phyloP scores from a whole-genome alignment of 2,113 vertebrate genomes.

The Apodemus sylvaticus region DNA sequence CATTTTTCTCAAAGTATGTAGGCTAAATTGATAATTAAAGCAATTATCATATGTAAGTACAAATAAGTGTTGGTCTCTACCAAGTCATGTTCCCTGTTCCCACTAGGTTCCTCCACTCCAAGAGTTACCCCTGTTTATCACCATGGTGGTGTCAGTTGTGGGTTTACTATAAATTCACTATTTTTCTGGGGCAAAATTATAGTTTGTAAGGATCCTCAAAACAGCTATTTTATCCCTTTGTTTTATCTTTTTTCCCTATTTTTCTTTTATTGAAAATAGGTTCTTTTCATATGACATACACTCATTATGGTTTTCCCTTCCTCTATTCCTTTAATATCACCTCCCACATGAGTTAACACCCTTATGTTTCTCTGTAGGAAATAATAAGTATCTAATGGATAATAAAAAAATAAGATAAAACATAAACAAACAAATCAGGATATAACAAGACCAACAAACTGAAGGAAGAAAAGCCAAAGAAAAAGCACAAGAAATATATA shows the following conservation, averaged over 20 bases:
- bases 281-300: not conserved
- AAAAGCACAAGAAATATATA: not conserved
- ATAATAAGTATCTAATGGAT: not conserved
- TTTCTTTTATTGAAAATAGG: not conserved
- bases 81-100: not conserved
- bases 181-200: not conserved
- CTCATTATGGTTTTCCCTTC: not conserved
- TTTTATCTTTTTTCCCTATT: not conserved
- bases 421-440: not conserved
- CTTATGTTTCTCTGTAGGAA: not conserved
- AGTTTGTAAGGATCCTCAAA: not conserved
- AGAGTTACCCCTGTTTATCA: not conserved
- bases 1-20: not conserved
- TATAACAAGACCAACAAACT: not conserved
- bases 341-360: not conserved
- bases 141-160: not conserved
- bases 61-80: not conserved
- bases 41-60: not conserved
- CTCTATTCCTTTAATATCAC: not conserved
- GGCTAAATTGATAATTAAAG: not conserved
- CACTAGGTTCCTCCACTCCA: not conserved
- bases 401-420: not conserved
- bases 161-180: not conserved
- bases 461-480: not conserved
- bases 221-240: not conserved